phyloP scores from a whole-genome alignment of 2,797 vertebrate genomes.

The Mastacembelus armatus region DNA sequence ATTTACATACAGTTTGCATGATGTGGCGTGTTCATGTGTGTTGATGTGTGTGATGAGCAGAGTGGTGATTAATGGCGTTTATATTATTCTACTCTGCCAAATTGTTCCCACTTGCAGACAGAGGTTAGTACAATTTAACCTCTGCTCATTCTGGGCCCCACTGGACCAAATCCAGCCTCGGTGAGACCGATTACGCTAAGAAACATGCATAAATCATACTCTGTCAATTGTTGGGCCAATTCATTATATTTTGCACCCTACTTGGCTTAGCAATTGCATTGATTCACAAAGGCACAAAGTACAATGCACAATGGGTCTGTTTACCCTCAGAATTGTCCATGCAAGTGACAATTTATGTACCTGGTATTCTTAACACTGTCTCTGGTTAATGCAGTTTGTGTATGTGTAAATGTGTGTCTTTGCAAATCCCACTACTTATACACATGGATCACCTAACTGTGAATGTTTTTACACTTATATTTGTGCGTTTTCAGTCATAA shows the following conservation, averaged over 20 bases:
- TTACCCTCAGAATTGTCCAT: slow-evolving; percentile 29
- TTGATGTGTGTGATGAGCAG: slow-evolving; percentile 23
- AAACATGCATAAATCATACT: slow-evolving; percentile 82
- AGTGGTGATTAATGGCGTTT: slow-evolving; percentile 80
- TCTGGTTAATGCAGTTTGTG: not conserved
- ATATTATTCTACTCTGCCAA: slow-evolving; percentile 67
- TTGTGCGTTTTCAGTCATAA: slow-evolving; percentile 20
- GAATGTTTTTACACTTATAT: slow-evolving; percentile 3
- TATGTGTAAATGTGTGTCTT: not conserved
- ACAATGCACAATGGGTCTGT: slow-evolving; percentile 57
- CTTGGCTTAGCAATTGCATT: slow-evolving; percentile 53
- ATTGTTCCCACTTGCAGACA: slow-evolving; percentile 68
- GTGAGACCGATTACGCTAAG: slow-evolving; percentile 67
- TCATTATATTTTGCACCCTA: slow-evolving; percentile 66
- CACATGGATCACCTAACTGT: slow-evolving; percentile 13
- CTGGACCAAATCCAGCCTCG: slow-evolving; percentile 32
- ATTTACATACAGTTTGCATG: slow-evolving; percentile 12
- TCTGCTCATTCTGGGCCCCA: slow-evolving; percentile 55
- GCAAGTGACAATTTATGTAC: slow-evolving; percentile 45
- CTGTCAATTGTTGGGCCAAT: slow-evolving; percentile 72
- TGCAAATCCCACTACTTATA: slow-evolving; percentile 2
- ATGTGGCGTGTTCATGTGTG: slow-evolving; percentile 14
- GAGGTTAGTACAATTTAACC: slow-evolving; percentile 80
- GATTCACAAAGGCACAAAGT: slow-evolving; percentile 51
- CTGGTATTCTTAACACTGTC: not conserved